Evolutionary conservation across 2,888 invertebrate genomes (phyloP), one percentile per base, ranked within the genome.

Genomic region (Panopea generosa): DNA sequence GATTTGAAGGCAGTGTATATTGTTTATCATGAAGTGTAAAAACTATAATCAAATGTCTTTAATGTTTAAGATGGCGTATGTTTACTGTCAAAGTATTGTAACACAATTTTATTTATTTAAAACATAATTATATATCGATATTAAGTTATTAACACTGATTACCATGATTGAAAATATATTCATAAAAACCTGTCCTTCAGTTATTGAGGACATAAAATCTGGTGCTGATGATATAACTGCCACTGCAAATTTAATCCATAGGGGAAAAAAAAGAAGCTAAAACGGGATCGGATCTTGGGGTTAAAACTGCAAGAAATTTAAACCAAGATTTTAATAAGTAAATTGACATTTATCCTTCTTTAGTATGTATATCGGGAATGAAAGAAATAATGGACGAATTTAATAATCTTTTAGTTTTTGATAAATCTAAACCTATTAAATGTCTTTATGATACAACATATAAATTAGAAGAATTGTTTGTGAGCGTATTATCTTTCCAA

Each of bases 401-500:
- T 49, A 70, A 55, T 18, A n/a, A 55, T 55, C 18, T 55, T 16
- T n/a, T 55, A 27, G 29, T 7, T 14, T 3, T 11, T 27, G 33
- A 55, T 33, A 9, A 29, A 14, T 11, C 26, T 7, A 55, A 18
- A n/a, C 27, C 55, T 14, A 29, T 55, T 2, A 55, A 47, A 53
- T 38, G 49, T n/a, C 47, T 33, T 33, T 47, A 47, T 47, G 69
- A 69, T n/a, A 69, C 69, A 3, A 69, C 61, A 1, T 69, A 61
- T 45, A 52, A 68, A 53, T 22, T 60, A 2, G 55, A 55, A 0
- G 53, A 40, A 52, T 26, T 52, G 6, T 40, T 60, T 26, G 52
- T 52, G 0, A 60, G 53, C 7, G 52, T 59, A 18, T 38, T 68
- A 20, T 45, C 47, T n/a, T 61, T 55, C 38, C 60, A 69, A 55